Conservation (phyloP, 2,113 vertebrate species). For the Epinephelus fuscoguttatus region DNA sequence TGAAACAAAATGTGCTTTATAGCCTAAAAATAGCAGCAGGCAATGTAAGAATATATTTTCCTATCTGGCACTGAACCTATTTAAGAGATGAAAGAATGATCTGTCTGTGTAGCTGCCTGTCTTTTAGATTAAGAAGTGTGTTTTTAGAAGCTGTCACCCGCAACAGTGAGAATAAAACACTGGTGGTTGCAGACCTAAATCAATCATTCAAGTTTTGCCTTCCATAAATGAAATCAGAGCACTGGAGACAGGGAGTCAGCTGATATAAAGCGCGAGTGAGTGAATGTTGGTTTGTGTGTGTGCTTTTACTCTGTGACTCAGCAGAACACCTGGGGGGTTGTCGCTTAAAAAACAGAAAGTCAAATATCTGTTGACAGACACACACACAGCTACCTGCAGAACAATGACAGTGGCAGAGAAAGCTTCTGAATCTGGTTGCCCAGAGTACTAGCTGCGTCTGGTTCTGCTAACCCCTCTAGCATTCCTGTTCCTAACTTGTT, state of each 20-base stretch:
- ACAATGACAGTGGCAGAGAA: background rate
- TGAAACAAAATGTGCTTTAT: background rate
- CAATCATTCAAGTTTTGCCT: background rate
- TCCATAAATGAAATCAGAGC: background rate
- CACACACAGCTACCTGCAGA: background rate
- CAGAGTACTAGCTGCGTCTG: background rate
- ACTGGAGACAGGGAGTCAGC: background rate
- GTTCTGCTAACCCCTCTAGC: background rate
- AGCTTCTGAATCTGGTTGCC: background rate
- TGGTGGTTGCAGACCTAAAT: background rate
- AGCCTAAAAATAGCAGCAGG: conserved; percentile 2
- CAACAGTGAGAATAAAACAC: background rate
- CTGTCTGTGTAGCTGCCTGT: fast-evolving
- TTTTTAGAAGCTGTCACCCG: background rate
- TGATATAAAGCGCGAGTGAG: background rate
- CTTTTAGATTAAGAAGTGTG: background rate
- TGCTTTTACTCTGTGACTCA: conserved; percentile 20
- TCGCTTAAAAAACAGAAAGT: conserved; percentile 22
- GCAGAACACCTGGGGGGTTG: conserved; percentile 32
- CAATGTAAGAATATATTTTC: background rate
- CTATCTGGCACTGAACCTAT: background rate
- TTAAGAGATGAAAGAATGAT: background rate
- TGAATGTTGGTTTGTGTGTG: background rate
- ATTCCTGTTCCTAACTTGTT: background rate
- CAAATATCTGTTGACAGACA: background rate